Base-by-base conservation (phyloP, 2,888 invertebrate genomes). In the Thera britannica region DNA sequence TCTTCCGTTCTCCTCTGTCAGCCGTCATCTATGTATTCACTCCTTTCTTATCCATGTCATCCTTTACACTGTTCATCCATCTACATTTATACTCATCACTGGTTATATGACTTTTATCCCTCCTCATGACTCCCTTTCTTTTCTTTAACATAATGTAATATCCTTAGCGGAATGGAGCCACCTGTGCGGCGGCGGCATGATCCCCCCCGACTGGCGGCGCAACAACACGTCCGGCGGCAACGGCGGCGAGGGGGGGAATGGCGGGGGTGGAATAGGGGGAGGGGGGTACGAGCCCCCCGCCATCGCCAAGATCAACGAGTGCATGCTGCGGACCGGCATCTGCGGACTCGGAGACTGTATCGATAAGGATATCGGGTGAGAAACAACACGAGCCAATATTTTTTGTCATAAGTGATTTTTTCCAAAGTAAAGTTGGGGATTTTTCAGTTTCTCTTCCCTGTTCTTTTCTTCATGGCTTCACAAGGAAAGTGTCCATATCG, bases 281-380 rank as follows among this genome's bases (percentile, higher is more conserved):
- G 74, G 70, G 0, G 79, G 77, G 1, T 81, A 80, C 68, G 81
- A 79, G 67, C 86, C 90, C 3, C 84, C 85, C 38, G 83, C 83
- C 58, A 89, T 90, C 61, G 94, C 84, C 75, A 92, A 84, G 90
- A 92, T 97, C 76, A 96, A 97, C 88, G 97, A 98, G 90, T 97
- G 98, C 86, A 95, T 96, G 82, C 87, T 97, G 63, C 88, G 97
- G 70, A 95, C 95, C 65, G 96, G 96, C 76, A 96, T 98, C 80
- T 97, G 97, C 79, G 96, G 96, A 0, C 95, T 96, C 1, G 97
- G 97, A 0, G 94, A 94, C 75, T 97, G 97, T 80, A 92, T 96
- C 54, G 97, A 97, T 80, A 96, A 96, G 61, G 94, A 94, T 55
- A 95, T 96, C 58, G 97, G 97, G 82, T 94, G n/a, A 69, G 65